Evolutionary conservation across 2,113 vertebrate genomes (phyloP).

Genomic region (Amphiprion ocellaris): DNA sequence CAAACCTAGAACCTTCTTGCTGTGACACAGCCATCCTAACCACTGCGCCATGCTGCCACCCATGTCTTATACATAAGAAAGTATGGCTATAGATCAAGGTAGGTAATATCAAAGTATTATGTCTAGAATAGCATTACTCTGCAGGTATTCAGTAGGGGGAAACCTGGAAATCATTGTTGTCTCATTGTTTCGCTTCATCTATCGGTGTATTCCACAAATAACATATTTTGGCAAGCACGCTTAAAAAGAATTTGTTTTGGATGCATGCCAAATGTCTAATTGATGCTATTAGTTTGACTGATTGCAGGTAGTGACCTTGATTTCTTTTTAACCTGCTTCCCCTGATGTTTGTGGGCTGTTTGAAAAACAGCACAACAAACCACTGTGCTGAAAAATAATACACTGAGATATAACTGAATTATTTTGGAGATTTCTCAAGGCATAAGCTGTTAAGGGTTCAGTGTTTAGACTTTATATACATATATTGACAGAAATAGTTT

Average conservation of each 20-base stretch:
- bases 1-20: no score
- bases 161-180: neutral
- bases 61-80: neutral
- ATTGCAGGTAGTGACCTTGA: neutral
- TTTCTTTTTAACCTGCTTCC: neutral
- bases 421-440: constrained; percentile 27
- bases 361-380: neutral
- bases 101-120: neutral
- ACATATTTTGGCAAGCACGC: neutral
- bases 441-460: neutral
- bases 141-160: neutral
- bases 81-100: neutral
- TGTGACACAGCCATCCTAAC: no score
- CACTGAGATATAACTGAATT: constrained; percentile 13
- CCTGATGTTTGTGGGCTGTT: neutral
- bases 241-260: neutral
- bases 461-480: no score
- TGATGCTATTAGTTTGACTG: neutral
- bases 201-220: neutral
- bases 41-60: no score
- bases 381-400: neutral
- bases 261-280: neutral
- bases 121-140: neutral
- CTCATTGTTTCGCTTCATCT: constrained; percentile 8
- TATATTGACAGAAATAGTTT: no score